Evolutionary conservation across 2,888 invertebrate species (phyloP).

Genomic region (Protula sp.): DNA sequence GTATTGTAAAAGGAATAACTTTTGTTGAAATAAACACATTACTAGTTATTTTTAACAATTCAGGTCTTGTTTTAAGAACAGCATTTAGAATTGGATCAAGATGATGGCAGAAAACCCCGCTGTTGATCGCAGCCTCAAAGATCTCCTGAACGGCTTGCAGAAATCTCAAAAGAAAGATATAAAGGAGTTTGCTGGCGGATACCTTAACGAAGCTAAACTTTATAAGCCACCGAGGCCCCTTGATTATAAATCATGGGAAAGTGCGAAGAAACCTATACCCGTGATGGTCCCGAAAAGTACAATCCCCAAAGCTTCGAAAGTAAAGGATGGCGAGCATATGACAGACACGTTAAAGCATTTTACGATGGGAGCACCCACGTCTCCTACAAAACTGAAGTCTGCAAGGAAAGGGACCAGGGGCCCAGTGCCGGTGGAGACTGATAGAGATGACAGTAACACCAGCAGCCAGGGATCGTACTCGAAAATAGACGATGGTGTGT

Average conservation of each 20-base stretch:
- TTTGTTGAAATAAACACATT: too few relatives aligned
- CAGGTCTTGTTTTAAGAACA: too few relatives aligned
- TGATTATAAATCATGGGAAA: constrained; percentile 32
- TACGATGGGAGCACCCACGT: constrained; percentile 41
- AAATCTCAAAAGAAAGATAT: constrained; percentile 42
- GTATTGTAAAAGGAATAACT: too few relatives aligned
- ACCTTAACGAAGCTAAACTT: constrained; percentile 44
- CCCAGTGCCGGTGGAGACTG: not conserved
- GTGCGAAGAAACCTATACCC: constrained; percentile 14
- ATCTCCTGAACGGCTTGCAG: constrained; percentile 38
- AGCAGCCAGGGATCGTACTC: not conserved
- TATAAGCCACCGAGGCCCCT: constrained; percentile 23
- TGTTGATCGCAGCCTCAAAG: too few relatives aligned
- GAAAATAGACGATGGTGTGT: constrained; percentile 36
- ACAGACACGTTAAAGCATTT: constrained; percentile 39
- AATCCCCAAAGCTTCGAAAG: not conserved
- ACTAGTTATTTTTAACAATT: too few relatives aligned
- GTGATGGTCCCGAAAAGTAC: not conserved
- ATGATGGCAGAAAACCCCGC: too few relatives aligned
- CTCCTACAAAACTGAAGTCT: too few relatives aligned
- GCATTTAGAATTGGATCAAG: too few relatives aligned
- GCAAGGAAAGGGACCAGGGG: too few relatives aligned
- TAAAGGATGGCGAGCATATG: constrained; percentile 28
- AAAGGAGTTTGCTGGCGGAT: constrained; percentile 40
- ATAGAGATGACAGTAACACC: not conserved